These are phyloP conservation scores for Pycnomerus fuliginosus DNA, from an alignment of 2,888 invertebrate species.

Conservation along the genomic window DNA sequence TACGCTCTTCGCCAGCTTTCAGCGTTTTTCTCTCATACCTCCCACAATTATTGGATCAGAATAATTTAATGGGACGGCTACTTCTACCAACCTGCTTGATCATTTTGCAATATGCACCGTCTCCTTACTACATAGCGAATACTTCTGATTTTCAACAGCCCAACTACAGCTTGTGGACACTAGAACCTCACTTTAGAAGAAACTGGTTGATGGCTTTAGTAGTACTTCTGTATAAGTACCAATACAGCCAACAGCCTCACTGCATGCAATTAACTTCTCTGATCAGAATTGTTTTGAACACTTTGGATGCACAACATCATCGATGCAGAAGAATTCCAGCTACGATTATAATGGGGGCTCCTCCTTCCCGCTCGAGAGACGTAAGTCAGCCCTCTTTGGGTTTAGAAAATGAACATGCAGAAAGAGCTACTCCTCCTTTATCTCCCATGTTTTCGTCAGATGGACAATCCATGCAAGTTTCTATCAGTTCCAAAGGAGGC, in stretches of 20 bases:
- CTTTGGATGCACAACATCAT: slow-evolving; percentile 89
- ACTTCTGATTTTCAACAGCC: slow-evolving; percentile 63
- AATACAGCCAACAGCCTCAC: slow-evolving; percentile 71
- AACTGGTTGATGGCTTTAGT: slow-evolving; percentile 93
- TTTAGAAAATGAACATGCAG: slow-evolving; percentile 63
- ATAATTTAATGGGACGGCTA: slow-evolving; percentile 88
- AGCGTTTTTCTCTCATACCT: slow-evolving; percentile 93
- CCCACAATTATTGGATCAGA: slow-evolving; percentile 93
- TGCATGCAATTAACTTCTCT: slow-evolving; percentile 74
- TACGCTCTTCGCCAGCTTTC: slow-evolving; percentile 91
- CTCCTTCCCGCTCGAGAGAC: slow-evolving; percentile 69
- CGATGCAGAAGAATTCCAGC: slow-evolving; percentile 84
- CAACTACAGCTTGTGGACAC: slow-evolving; percentile 82
- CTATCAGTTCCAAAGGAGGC: slow-evolving; percentile 49
- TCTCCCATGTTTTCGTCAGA: slow-evolving; percentile 64
- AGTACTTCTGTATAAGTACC: slow-evolving; percentile 92
- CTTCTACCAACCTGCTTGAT: slow-evolving; percentile 83
- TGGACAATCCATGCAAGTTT: slow-evolving; percentile 54
- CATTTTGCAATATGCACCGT: slow-evolving; percentile 80
- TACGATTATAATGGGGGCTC: slow-evolving; percentile 73
- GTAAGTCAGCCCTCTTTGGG: slow-evolving; percentile 76
- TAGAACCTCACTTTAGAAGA: slow-evolving; percentile 83
- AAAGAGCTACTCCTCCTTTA: slow-evolving; percentile 59
- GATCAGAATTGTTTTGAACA: slow-evolving; percentile 87
- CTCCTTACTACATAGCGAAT: slow-evolving; percentile 63